Base-by-base conservation (phyloP, 1,140 invertebrate species). In the Neomicropteryx cornuta region DNA sequence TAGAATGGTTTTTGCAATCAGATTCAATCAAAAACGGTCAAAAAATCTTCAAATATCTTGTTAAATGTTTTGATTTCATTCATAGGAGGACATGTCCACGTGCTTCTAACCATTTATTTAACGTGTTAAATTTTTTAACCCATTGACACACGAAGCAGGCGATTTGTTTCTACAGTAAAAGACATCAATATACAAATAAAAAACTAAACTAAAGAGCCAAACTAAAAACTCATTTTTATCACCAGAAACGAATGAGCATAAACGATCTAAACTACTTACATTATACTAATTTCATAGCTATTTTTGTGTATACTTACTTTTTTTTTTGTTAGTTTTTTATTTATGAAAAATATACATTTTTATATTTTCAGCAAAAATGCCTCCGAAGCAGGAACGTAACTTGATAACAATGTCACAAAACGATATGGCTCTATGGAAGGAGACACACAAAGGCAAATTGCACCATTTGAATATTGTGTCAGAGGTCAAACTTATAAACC, bases 401-500 rank as follows among this genome's bases (percentile, higher is more conserved):
- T 44, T 68, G 3, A 61, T 68, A 44, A 56, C 61, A 1, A 51
- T 53, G 3, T 66, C 62, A 0, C 36, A 44, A 2, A 49, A 55
- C 38, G 62, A 68, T 42, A 48, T 66, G 43, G 41, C 36, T 8
- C 36, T 65, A 17, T 67, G 64, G 64, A 51, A 51, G 37, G 40
- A 45, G 14, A 47, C 44, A 3, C 57, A 64, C 41, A 40, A 36
- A 8, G 44, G 45, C 18, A 37, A 44, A 13, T 22, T 64, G 28
- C 34, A 40, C 4, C 49, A 60, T 23, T 46, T 64, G 0, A 43
- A 47, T 33, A 42, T 68, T 22, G 52, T 61, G 35, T 56, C 60
- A 3, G 66, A 68, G 41, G 58, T 52, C 22, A 55, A 64, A 36
- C 66, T 68, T 39, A 66, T 68, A 31, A 52, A 62, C 39, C 60